Base-by-base conservation (phyloP, 1,140 invertebrate genomes). In the Harpegnathos saltator region DNA sequence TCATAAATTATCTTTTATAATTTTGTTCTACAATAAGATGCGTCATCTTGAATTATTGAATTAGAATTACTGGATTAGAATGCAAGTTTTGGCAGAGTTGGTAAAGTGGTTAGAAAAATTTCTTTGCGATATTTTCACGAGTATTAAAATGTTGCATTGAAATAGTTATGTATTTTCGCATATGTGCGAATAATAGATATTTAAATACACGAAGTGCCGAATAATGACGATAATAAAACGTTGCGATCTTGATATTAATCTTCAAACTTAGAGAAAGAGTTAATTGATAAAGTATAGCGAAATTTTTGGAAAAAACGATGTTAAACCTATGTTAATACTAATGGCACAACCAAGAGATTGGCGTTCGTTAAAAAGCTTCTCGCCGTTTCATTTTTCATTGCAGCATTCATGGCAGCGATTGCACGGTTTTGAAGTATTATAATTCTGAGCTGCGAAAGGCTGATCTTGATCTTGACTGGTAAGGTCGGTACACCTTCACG, bases 401-500 rank as follows among this genome's bases (percentile, higher is more conserved):
- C 12, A n/a, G n/a, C n/a, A n/a, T n/a, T n/a, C n/a, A 58, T 7
- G 44, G 12, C 5, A 52, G 1, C 26, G 26, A 56, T 14, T 11
- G 24, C n/a, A n/a, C 11, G 24, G 29, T 12, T 7, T 44, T 44
- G 52, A 14, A 68, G 12, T 65, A 22, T 58, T 69, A 58, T 58
- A 80, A 69, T 80, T 44, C 22, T 56, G 14, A 78, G 38, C 17
- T 24, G 65, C 65, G 54, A 80, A 48, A 59, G 24, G n/a, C 65
- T 80, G 33, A 56, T 80, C 65, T 80, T 80, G 75, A 80, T 71
- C 65, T 71, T 80, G 24, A 22, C 44, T 59, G 22, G 33, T 80
- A 80, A 80, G 75, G 75, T 80, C 65, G 24, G n/a, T 80, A 52
- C 75, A 58, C 75, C 75, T 80, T 80, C 65, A 58, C 19, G 5